Evolutionary conservation across 2,888 invertebrate species (phyloP).

Genomic region (Trissolcus japonicus): DNA sequence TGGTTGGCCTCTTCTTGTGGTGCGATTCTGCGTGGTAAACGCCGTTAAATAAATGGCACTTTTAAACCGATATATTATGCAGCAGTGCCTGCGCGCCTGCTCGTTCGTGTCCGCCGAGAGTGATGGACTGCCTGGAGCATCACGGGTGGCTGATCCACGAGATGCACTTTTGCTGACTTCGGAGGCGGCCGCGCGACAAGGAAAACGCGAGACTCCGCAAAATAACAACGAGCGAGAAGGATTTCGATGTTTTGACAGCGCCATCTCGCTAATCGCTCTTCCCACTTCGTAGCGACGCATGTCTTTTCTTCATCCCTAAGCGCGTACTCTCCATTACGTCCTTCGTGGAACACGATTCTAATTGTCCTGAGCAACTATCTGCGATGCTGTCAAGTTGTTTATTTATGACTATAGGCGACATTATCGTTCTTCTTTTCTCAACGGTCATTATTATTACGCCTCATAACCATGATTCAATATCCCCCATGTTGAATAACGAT

Average conservation of each 20-base stretch:
- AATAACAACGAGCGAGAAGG: slow-evolving; percentile 50
- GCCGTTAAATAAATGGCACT: slow-evolving; percentile 74
- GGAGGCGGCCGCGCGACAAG: slow-evolving; percentile 51
- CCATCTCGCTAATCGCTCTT: slow-evolving; percentile 73
- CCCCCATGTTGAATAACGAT: no score
- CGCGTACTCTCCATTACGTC: slow-evolving; percentile 53
- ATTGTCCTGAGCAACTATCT: slow-evolving; percentile 56
- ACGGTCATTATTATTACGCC: slow-evolving; percentile 40
- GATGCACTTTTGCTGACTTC: slow-evolving; percentile 62
- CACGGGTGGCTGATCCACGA: slow-evolving; percentile 68
- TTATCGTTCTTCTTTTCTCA: slow-evolving; percentile 39
- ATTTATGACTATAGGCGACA: slow-evolving; percentile 27
- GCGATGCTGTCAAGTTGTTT: slow-evolving; percentile 42
- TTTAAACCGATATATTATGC: slow-evolving; percentile 74
- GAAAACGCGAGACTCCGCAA: slow-evolving; percentile 27
- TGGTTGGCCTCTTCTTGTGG: slow-evolving; percentile 66
- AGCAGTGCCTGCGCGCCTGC: slow-evolving; percentile 56
- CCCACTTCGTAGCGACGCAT: slow-evolving; percentile 64
- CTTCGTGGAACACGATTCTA: slow-evolving; percentile 58
- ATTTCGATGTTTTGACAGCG: slow-evolving; percentile 71
- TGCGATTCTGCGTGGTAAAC: slow-evolving; percentile 66
- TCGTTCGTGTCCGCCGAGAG: slow-evolving; percentile 63
- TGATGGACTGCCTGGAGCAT: slow-evolving; percentile 72
- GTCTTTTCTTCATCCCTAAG: slow-evolving; percentile 37
- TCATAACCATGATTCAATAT: slow-evolving; percentile 18